Percentiles rank a stretch among this genome's conserved stretches.
Conservation (phyloP, 2,113 vertebrate species). For the Poecilia latipinna region DNA sequence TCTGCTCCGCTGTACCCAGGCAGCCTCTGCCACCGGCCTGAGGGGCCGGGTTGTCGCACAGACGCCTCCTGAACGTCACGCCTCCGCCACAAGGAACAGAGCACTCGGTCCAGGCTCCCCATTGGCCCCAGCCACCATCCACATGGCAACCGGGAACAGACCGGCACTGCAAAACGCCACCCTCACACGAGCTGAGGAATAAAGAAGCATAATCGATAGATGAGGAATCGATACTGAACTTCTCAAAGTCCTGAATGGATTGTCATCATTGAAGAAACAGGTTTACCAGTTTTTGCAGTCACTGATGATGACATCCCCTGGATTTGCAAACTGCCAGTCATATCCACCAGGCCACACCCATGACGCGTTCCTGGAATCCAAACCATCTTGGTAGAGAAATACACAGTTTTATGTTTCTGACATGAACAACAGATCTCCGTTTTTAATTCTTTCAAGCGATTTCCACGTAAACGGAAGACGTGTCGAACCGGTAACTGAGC, state of each 20-base stretch:
- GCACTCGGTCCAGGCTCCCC: conserved; percentile 85
- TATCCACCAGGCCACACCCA: conserved; percentile 68
- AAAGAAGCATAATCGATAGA: not conserved
- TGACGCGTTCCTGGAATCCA: conserved; percentile 65
- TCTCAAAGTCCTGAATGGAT: not conserved
- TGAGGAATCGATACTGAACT: too few species aligned
- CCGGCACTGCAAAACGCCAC: conserved; percentile 79
- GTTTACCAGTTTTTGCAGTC: conserved; percentile 88
- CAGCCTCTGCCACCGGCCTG: conserved; percentile 83
- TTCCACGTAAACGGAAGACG: not conserved
- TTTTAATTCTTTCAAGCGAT: not conserved
- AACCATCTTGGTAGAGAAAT: conserved; percentile 8
- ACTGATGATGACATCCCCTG: conserved; percentile 80
- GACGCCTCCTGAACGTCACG: conserved; percentile 74
- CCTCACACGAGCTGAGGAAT: conserved; percentile 81
- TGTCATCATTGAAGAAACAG: not conserved
- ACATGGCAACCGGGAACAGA: conserved; percentile 81
- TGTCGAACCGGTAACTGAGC: conserved; percentile 68
- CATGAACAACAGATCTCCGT: not conserved
- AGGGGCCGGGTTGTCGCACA: conserved; percentile 78
- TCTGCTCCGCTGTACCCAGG: conserved; percentile 74
- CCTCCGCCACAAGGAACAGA: conserved; percentile 84
- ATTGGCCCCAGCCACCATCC: conserved; percentile 82
- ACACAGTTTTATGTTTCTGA: not conserved
- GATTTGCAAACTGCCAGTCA: conserved; percentile 79